These are phyloP conservation scores for Propithecus perrieri DNA, from an alignment of 2,797 vertebrate species.

Conservation along the genomic window DNA sequence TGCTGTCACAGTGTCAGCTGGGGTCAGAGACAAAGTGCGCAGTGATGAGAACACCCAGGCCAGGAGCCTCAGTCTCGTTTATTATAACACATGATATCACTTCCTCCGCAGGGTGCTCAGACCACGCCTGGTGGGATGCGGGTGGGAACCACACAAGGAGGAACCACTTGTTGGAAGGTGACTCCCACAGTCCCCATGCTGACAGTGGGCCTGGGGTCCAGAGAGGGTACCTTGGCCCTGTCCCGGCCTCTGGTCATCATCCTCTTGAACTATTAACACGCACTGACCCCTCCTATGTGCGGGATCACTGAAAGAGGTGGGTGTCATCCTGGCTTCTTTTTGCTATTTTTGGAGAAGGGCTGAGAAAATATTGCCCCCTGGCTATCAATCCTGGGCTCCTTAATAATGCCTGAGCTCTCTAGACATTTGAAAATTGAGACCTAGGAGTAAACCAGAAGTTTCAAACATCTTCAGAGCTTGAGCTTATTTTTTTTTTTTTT, in stretches of 20 bases:
- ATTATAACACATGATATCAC: not conserved
- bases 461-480: not conserved
- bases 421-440: not conserved
- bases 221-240: not conserved
- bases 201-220: not conserved
- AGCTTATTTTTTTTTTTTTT: not conserved
- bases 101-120: not conserved
- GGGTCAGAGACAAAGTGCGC: not conserved
- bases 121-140: not conserved
- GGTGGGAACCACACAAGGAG: not conserved
- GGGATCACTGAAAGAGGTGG: not conserved
- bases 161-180: not conserved
- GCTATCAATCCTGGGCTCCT: not conserved
- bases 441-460: not conserved
- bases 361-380: not conserved
- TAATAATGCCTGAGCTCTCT: rapidly evolving
- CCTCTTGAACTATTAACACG: not conserved
- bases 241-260: not conserved
- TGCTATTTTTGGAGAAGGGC: not conserved
- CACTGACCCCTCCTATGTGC: rapidly evolving
- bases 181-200: rapidly evolving
- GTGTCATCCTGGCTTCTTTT: not conserved
- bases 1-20: not conserved
- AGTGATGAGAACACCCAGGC: not conserved
- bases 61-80: not conserved